A percentile compares a stretch with the other conserved stretches of the same genome.
phyloP scores from a whole-genome alignment of 1,140 invertebrate genomes.

The Phocides pigmalion region DNA sequence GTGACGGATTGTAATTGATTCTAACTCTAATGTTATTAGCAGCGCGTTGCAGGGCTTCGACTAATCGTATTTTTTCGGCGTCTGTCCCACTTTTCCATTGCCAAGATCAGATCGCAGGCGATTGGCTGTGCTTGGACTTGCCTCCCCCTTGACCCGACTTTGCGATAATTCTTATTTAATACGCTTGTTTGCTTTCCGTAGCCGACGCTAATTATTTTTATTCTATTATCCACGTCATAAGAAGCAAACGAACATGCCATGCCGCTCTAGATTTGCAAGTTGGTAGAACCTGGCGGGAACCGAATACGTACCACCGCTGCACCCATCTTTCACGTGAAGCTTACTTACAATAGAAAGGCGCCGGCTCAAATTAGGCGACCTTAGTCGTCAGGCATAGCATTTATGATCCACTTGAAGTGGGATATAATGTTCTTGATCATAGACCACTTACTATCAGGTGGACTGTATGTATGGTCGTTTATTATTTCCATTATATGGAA shows the following conservation, averaged over 20 bases:
- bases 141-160: slow-evolving; percentile 21
- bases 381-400: too few relatives aligned
- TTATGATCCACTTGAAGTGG: too few relatives aligned
- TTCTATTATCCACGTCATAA: background rate
- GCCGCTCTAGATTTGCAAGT: too few relatives aligned
- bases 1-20: slow-evolving; percentile 20
- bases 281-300: too few relatives aligned
- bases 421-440: too few relatives aligned
- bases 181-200: background rate
- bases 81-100: slow-evolving; percentile 31
- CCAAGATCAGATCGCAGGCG: slow-evolving; percentile 27
- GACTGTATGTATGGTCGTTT: too few relatives aligned
- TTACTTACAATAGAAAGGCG: too few relatives aligned
- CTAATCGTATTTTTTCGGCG: slow-evolving; percentile 32
- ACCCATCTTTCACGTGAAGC: too few relatives aligned
- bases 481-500: too few relatives aligned
- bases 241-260: background rate
- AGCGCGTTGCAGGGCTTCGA: slow-evolving; percentile 22
- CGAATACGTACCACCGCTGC: too few relatives aligned
- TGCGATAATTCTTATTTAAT: background rate
- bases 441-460: too few relatives aligned
- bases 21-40: slow-evolving; percentile 26
- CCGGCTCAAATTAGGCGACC: too few relatives aligned
- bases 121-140: slow-evolving; percentile 27
- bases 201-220: background rate